A percentile compares a stretch with the other conserved stretches of the same genome.
These are phyloP conservation scores for Sclerurus mexicanus DNA, from an alignment of 2,113 vertebrate species.

Conservation along the genomic window DNA sequence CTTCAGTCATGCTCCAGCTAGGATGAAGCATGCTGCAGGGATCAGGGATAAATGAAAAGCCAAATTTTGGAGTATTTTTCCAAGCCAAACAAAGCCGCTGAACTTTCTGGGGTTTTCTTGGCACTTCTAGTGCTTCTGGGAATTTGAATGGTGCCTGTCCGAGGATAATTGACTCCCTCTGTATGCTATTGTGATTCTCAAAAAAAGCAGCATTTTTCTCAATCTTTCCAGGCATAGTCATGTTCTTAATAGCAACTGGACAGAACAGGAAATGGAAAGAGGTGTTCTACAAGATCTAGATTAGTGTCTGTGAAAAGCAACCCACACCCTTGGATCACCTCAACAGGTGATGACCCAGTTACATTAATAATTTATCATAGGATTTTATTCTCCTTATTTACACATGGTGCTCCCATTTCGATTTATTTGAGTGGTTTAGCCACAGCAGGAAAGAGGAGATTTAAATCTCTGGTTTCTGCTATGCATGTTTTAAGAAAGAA, in stretches of 20 bases:
- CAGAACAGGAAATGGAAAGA: not conserved
- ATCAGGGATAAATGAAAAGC: not conserved
- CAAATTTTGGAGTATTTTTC: slow-evolving; percentile 31
- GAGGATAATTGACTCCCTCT: slow-evolving; percentile 32
- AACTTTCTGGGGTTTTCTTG: slow-evolving; percentile 57
- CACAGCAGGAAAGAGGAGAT: slow-evolving; percentile 18
- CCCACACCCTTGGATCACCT: not conserved
- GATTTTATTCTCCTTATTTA: slow-evolving; percentile 19
- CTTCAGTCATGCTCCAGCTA: not conserved
- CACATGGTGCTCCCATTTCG: not conserved
- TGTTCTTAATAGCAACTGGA: not conserved
- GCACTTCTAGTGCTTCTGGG: slow-evolving; percentile 15
- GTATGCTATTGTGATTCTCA: slow-evolving; percentile 29
- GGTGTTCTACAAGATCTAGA: not conserved
- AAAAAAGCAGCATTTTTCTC: slow-evolving; percentile 34
- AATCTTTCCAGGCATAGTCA: slow-evolving; percentile 46
- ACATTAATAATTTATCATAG: not conserved
- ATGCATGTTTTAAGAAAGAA: slow-evolving; percentile 2
- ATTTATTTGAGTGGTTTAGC: slow-evolving; percentile 14
- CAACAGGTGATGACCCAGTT: slow-evolving; percentile 12
- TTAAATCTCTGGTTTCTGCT: slow-evolving; percentile 25
- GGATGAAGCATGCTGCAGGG: not conserved
- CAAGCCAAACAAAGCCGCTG: slow-evolving; percentile 16
- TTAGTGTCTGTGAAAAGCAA: not conserved
- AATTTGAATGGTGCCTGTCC: slow-evolving; percentile 25